phyloP scores from a whole-genome alignment of 2,888 invertebrate species.

The Hirtodrosophila trivittata region DNA sequence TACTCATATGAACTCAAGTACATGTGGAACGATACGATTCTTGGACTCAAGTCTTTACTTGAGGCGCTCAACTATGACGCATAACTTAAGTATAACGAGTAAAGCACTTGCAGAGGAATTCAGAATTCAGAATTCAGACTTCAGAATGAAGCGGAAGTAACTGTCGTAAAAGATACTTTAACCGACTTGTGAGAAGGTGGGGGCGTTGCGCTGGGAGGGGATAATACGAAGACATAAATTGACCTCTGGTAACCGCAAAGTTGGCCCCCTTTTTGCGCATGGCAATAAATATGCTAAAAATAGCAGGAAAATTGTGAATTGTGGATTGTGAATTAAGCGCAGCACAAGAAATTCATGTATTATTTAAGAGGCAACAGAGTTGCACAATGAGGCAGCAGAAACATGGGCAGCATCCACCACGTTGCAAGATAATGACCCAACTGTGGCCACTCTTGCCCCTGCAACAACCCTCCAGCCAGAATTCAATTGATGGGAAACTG shows the following conservation, averaged over 20 bases:
- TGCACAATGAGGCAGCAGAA: not conserved
- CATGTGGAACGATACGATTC: not conserved
- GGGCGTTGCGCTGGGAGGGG: not conserved
- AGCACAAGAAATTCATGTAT: slow-evolving; percentile 16
- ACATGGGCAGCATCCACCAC: slow-evolving; percentile 10
- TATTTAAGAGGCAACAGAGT: slow-evolving; percentile 21
- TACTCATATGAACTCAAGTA: no score
- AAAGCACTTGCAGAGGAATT: slow-evolving; percentile 29
- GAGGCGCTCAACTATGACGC: slow-evolving; percentile 29
- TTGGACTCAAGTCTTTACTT: slow-evolving; percentile 12
- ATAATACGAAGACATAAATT: slow-evolving; percentile 55
- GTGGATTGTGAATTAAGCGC: slow-evolving; percentile 48
- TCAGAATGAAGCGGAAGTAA: slow-evolving; percentile 54
- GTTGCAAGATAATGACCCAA: slow-evolving; percentile 33
- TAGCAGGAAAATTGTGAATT: slow-evolving; percentile 51
- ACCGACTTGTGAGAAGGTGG: not conserved
- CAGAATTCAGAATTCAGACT: slow-evolving; percentile 21
- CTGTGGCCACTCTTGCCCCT: not conserved
- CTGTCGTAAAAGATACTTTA: slow-evolving; percentile 51
- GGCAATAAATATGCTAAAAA: slow-evolving; percentile 73
- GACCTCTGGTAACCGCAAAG: slow-evolving; percentile 60
- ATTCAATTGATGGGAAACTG: slow-evolving; percentile 32
- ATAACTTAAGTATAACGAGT: slow-evolving; percentile 9
- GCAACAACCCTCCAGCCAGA: slow-evolving; percentile 3
- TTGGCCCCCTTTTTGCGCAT: slow-evolving; percentile 57